Conservation (phyloP, 2,113 vertebrate species). For the Eptesicus fuscus region DNA sequence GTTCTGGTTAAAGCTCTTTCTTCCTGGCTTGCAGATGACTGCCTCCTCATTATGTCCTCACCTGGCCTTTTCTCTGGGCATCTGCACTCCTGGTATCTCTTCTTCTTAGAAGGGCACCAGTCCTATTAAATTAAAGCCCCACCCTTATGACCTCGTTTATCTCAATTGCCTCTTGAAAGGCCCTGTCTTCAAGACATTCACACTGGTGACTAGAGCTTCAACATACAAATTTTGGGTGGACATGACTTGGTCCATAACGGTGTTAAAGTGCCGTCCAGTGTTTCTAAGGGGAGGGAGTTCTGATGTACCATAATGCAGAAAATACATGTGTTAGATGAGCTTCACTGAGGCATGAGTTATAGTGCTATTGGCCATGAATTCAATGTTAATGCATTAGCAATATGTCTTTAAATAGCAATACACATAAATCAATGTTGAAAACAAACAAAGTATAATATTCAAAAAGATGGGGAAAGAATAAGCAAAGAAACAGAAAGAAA, state of each 20-base stretch:
- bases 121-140: not conserved
- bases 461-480: not conserved
- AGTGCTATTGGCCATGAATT: not conserved
- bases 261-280: no score
- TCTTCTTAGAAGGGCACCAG: not conserved
- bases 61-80: not conserved
- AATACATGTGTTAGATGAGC: not conserved
- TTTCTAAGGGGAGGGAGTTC: not conserved
- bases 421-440: not conserved
- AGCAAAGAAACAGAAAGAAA: not conserved
- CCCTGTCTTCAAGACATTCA: not conserved
- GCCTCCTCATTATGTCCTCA: not conserved
- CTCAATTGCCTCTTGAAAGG: not conserved
- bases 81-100: fast-evolving
- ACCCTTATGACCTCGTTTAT: not conserved
- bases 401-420: constrained; percentile 10
- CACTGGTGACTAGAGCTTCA: not conserved
- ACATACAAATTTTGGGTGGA: not conserved
- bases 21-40: no score
- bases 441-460: not conserved
- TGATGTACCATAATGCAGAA: not conserved
- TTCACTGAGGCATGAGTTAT: not conserved
- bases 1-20: no score
- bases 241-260: fast-evolving
- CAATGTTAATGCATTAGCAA: not conserved